Percentiles rank a stretch among this genome's conserved stretches.
Conservation (phyloP, 2,113 vertebrate species). For the Nansenia antarctica region DNA sequence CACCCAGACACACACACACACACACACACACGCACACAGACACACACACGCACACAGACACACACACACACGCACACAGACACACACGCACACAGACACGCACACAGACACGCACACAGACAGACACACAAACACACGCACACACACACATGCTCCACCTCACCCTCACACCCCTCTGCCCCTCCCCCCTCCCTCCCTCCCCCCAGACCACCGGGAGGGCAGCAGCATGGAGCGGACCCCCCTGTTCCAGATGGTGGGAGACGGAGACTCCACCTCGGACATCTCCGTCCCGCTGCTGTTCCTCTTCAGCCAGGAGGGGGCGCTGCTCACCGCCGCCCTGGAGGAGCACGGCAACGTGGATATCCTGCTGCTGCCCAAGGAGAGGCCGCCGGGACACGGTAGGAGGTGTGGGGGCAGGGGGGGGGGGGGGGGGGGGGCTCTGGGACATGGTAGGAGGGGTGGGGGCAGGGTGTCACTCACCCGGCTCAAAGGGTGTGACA, state of each 20-base stretch:
- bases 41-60: no score
- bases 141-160: no score
- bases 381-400: slow-evolving; percentile 74
- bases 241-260: slow-evolving; percentile 83
- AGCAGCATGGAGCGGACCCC: slow-evolving; percentile 76
- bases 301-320: slow-evolving; percentile 77
- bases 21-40: no score
- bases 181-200: neutral
- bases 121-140: no score
- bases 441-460: neutral
- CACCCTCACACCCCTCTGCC: no score
- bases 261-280: slow-evolving; percentile 73
- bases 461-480: neutral
- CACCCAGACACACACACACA: no score
- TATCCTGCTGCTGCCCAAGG: slow-evolving; percentile 74
- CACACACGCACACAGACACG: neutral
- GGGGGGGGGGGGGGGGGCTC: no score
- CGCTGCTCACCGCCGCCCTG: slow-evolving; percentile 69
- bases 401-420: slow-evolving; percentile 22
- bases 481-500: no score
- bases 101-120: no score
- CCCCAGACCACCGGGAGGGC: slow-evolving; percentile 74
- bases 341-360: slow-evolving; percentile 76
- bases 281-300: slow-evolving; percentile 77
- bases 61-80: no score